Base-by-base conservation (phyloP, 2,113 vertebrate genomes). In the Junco hyemalis region DNA sequence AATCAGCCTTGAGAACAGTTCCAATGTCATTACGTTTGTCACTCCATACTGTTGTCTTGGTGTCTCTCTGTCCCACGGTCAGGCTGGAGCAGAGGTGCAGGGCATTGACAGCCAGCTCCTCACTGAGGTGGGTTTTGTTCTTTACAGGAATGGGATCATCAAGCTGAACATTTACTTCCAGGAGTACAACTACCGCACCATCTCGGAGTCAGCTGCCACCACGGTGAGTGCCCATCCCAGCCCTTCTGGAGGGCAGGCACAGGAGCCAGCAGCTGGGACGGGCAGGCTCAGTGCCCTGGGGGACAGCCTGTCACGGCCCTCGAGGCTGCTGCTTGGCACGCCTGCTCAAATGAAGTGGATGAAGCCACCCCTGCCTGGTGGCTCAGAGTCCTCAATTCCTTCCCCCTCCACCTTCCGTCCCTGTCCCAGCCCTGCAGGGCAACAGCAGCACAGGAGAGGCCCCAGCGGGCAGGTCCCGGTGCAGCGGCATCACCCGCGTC, bases 141-240 rank as follows among this genome's bases (percentile, higher is more conserved):
- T 65, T 60, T 54, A 2, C 92, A 98, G 98, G 50, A 97, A 96
- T 0, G 98, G 98, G 17, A 89, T 98, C 36, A 97, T 98, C 96
- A 98, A 98, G 76, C 96, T 98, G 86, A 98, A 98, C 69, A 98
- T 98, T 73, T 98, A 98, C 94, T 98, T 98, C 95, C 98, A 98
- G 97, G 98, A 98, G 78, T 98, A 98, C 96, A 98, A 98, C 95
- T 98, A 97, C 63, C 97, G 98, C 22, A 98, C 97, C 53, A 97
- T 98, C 68, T 97, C 97, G 0, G 98, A 98, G 76, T 98, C 98
- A 0, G 97, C 97, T 0, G 96, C 98, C 63, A 98, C 98, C 0
- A 98, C 98, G 1, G 98, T 98, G 94, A 98, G 98, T 96, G 33
- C 44, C 44, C 35, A 7, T 1, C 20, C 22, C 31, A 7, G 63